Evolutionary conservation across 2,113 vertebrate species (phyloP), one percentile per base, ranked within the genome.

Genomic region (Dascyllus trimaculatus): DNA sequence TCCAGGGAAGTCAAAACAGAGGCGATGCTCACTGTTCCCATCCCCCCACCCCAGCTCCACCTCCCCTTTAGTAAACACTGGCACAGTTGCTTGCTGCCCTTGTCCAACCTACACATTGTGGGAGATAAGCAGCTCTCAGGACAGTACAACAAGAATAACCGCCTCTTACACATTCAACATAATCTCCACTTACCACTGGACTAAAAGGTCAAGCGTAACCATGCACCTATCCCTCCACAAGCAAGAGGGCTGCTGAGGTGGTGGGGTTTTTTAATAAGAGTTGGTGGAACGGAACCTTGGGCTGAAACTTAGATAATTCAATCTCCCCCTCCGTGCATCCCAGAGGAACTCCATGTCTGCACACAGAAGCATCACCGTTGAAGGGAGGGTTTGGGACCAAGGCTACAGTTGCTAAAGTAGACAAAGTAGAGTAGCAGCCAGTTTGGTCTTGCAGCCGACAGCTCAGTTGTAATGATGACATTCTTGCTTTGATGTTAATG

Each of bases 51-150:
- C 22, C 43, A n/a, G 32, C 64, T n/a, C 43, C 22, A 3, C 40
- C 38, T 22, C 46, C 66, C 68, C 64, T 46, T 51, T 38, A 65
- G 85, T 92, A 91, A 92, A 91, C 90, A 87, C 63, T 57, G 86
- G 71, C 84, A 38, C 70, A 13, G 52, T 71, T 66, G 80, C 81
- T 73, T 57, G 66, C 86, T 64, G 88, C 89, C 92, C 88, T 89
- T 87, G 90, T 93, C 87, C 79, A 85, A 92, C 90, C 87, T 81
- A 74, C 58, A 85, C 82, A 78, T 59, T 60, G 80, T 82, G 82
- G 65, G 84, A 89, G 89, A 92, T 93, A 92, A 93, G 87, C 87
- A 57, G 81, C 82, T 91, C 92, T 87, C 80, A 90, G 92, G 92
- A 92, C 81, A 85, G 70, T 69, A 71, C 71, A 61, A 61, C 14